Evolutionary conservation across 2,113 vertebrate species (phyloP), one percentile per base, ranked within the genome.

Genomic region (Clarias batrachus): DNA sequence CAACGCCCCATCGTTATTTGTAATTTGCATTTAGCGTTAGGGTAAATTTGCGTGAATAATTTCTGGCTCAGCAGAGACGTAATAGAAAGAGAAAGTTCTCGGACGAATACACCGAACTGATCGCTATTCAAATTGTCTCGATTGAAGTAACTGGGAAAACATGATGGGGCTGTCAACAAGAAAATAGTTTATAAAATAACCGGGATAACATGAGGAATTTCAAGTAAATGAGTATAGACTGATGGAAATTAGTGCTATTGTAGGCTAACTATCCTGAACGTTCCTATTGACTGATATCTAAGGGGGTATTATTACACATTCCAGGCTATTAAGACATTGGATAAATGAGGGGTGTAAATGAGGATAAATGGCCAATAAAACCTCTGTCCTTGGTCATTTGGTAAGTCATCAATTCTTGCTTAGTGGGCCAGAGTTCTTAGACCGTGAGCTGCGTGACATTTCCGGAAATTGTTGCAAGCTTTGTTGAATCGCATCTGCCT

Each of bases 311-410:
- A 92, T 91, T 90, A 87, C 77, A 48, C 81, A 89, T 86, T 88
- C 81, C 68, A 84, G 63, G 83, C 54, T 86, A 91, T 88, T 90
- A 84, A 89, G 70, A 90, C 83, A 78, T 85, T 79, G 71, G 86
- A 89, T 84, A 87, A 92, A 87, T 87, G 41, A 90, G 87, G 71
- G 79, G 81, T 86, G 84, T 73, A 88, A 92, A 86, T 90, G 82
- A 91, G 87, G 87, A 89, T 90, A 88, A 91, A 92, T 86, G 83
- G 85, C 81, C 81, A n/a, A 57, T 90, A 88, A 86, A 92, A 91
- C 25, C 86, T 48, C 27, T 68, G 86, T 92, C 87, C 87, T 30
- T 59, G 78, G 87, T 88, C 86, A 90, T 92, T 90, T 92, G 83
- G 90, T 85, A 89, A 90, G 77, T 88, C 89, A 90, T 92, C 68